Conservation (phyloP, 2,888 invertebrate species). For the Diaphora mendica region DNA sequence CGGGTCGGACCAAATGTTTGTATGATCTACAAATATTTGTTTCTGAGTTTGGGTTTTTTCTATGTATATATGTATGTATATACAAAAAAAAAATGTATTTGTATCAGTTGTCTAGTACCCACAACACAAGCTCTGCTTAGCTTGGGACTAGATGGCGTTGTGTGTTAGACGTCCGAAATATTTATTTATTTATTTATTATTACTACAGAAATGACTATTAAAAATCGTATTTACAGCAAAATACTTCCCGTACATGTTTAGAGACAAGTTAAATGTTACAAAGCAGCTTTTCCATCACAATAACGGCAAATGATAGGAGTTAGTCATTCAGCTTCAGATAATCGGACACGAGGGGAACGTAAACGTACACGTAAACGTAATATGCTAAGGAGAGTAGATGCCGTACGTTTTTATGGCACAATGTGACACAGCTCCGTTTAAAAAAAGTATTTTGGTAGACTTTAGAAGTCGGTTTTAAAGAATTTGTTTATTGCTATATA, state of each 20-base stretch:
- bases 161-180: no score
- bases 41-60: no score
- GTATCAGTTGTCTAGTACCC: no score
- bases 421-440: not conserved
- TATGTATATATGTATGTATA: no score
- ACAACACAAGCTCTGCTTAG: no score
- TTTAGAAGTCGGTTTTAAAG: not conserved
- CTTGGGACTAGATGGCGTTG: no score
- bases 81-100: no score
- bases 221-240: not conserved
- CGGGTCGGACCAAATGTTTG: no score
- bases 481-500: not conserved
- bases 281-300: slow-evolving; percentile 37
- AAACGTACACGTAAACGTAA: slow-evolving; percentile 50
- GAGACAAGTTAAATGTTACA: not conserved
- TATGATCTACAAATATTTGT: no score
- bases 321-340: slow-evolving; percentile 53
- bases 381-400: slow-evolving; percentile 2
- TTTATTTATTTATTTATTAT: no score
- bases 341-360: slow-evolving; percentile 57
- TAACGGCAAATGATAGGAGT: slow-evolving; percentile 45
- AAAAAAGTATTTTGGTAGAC: not conserved
- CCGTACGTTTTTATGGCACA: slow-evolving; percentile 1
- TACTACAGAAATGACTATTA: not conserved
- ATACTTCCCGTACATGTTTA: not conserved